Base-by-base conservation (phyloP, 2,888 invertebrate genomes). In the Dolomedes plantarius region DNA sequence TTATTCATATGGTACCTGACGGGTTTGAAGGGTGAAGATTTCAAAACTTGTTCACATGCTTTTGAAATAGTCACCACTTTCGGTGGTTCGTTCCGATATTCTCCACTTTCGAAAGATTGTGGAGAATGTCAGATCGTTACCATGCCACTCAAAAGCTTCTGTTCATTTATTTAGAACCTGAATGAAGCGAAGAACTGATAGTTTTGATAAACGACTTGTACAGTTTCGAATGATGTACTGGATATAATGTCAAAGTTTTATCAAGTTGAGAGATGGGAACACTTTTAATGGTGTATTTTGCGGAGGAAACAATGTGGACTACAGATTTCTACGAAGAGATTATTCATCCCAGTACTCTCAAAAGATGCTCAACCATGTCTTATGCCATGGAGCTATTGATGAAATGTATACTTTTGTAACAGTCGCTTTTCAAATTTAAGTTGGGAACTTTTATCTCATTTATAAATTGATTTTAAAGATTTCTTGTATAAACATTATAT, bases 401-500 rank as follows among this genome's bases (percentile, higher is more conserved):
- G 23, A 23, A 16, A 5, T 11, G 5, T 23, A 23, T 56, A 56
- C 56, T 56, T 56, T 56, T 56, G 56, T 23, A 56, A 56, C 7
- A 56, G 23, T 23, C 56, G 56, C 56, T 23, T 56, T 23, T 56
- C 56, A 11, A 16, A 16, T 56, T 56, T 56, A 56, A 56, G 46
- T 46, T 46, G 16, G 7, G n/a, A 46, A 46, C 23, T 56, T 56
- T 46, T 46, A 46, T 46, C 41, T 46, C 1, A 46, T 46, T 46
- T 56, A 56, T 56, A 56, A 3, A 56, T 56, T 56, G 56, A 23
- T 56, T 56, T 56, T 56, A 56, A 56, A 23, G 3, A 56, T 56
- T 56, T 56, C 19, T 23, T 56, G 56, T 56, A 56, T 16, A 46
- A 46, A 46, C 36, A 36, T 36, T 46, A 46, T 56, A 16, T 23